These are phyloP conservation scores for Dendronephthya gigantea DNA, from an alignment of 64 coral and sea anemone genomes.

Conservation along the genomic window DNA sequence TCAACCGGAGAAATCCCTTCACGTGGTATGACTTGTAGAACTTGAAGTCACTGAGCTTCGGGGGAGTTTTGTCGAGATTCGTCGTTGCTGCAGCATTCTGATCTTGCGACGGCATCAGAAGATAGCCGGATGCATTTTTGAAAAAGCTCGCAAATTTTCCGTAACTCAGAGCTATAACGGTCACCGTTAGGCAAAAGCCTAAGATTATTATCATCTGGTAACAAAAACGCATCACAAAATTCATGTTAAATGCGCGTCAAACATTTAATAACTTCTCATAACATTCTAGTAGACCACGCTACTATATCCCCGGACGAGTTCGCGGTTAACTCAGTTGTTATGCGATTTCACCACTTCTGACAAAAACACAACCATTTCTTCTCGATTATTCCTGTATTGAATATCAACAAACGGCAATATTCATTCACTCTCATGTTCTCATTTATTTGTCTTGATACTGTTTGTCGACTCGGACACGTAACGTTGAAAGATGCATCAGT, in stretches of 20 bases:
- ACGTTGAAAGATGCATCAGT: no score
- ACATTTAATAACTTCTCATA: no score
- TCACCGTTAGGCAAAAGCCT: neutral
- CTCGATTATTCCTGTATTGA: no score
- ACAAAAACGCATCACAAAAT: neutral
- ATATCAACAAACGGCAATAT: no score
- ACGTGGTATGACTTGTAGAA: neutral
- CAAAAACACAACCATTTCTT: no score
- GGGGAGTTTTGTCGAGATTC: neutral
- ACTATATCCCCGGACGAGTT: no score
- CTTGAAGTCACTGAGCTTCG: neutral
- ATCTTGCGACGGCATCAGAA: neutral
- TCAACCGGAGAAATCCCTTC: neutral
- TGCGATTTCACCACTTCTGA: no score
- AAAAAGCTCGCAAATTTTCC: neutral
- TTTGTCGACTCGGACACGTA: neutral
- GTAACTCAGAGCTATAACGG: neutral
- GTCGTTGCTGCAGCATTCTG: neutral
- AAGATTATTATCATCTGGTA: neutral
- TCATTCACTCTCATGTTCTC: neutral
- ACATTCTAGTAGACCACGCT: no score
- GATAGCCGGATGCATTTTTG: neutral
- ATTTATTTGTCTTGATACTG: neutral
- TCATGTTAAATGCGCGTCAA: no score
- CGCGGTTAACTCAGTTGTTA: no score